Evolutionary conservation across 2,113 vertebrate genomes (phyloP).

Genomic region (Zosterops japonicus): DNA sequence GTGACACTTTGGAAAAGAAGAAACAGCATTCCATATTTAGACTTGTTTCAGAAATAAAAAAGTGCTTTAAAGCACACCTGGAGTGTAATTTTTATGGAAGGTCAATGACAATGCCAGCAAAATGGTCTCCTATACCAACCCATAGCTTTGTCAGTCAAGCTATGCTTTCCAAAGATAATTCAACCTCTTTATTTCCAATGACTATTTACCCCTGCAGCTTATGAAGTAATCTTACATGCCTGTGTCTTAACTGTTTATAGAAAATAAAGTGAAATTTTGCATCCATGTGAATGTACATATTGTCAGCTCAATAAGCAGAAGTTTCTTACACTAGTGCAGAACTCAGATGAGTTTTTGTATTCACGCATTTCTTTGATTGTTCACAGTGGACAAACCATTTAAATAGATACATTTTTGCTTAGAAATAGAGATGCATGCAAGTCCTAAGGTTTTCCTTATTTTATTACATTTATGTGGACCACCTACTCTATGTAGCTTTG

Average conservation of each 20-base stretch:
- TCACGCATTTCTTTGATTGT: neutral
- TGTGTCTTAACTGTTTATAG: neutral
- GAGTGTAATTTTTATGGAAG: neutral
- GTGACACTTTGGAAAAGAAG: neutral
- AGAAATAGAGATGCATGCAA: neutral
- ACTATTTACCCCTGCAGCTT: neutral
- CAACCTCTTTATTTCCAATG: neutral
- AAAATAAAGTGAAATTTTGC: neutral
- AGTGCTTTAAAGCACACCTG: neutral
- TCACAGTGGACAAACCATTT: neutral
- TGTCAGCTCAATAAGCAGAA: neutral
- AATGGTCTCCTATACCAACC: neutral
- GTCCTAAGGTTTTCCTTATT: neutral
- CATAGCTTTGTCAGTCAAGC: neutral
- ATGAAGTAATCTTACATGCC: neutral
- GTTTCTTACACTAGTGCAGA: neutral
- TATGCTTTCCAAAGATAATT: neutral
- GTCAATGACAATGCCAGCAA: neutral
- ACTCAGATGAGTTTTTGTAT: accelerated
- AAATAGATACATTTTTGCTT: neutral
- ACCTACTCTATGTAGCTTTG: neutral
- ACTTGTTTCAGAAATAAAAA: neutral
- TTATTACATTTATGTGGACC: neutral
- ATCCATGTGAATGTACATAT: neutral
- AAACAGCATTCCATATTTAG: neutral